A percentile compares a stretch with the other conserved stretches of the same genome.
Evolutionary conservation across 1,140 invertebrate species (phyloP).

Genomic region (Anthonomus grandis): DNA sequence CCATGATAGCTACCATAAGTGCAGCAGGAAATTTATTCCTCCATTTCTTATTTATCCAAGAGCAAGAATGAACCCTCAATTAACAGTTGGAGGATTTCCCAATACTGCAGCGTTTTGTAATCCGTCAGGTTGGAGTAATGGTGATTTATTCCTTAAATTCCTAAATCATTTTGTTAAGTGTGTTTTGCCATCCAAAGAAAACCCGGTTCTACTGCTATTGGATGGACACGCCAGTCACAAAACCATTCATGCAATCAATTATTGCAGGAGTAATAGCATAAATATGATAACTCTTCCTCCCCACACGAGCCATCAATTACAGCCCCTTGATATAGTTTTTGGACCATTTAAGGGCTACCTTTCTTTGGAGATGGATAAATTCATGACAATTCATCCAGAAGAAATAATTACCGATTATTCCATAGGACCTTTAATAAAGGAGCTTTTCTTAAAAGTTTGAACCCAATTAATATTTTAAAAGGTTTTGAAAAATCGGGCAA

Average conservation of each 20-base stretch:
- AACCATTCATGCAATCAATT: neutral
- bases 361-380: neutral
- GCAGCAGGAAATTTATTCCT: neutral
- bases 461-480: no score
- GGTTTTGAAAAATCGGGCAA: no score
- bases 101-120: neutral
- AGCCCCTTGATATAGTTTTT: neutral
- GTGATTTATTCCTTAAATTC: neutral
- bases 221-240: neutral
- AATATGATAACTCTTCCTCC: neutral
- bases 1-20: neutral
- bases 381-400: neutral
- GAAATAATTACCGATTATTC: neutral
- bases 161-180: neutral
- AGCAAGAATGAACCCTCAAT: neutral
- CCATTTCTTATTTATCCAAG: no score
- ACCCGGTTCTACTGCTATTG: neutral
- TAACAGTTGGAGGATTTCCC: neutral
- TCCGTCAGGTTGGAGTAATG: neutral
- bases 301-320: neutral
- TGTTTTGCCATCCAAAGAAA: neutral
- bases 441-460: no score
- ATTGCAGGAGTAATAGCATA: neutral
- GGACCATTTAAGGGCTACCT: neutral
- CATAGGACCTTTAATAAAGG: neutral